phyloP scores from a whole-genome alignment of 2,113 vertebrate species.

The Triplophysa siluroides region DNA sequence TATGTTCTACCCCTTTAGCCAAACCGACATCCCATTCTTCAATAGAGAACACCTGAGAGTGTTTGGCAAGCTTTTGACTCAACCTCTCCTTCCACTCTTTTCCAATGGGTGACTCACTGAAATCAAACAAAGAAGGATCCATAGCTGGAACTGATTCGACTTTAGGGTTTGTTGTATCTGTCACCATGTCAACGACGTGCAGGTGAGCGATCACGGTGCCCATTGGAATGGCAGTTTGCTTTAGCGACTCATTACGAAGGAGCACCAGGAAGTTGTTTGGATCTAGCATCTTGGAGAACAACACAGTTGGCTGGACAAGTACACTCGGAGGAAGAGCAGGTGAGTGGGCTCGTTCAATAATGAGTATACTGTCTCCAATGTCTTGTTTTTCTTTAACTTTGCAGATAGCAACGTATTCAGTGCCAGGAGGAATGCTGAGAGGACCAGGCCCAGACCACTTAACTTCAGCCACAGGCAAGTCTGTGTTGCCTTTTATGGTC shows the following conservation, averaged over 20 bases:
- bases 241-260: constrained; percentile 39
- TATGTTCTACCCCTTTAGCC: neutral
- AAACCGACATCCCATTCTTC: constrained; percentile 10
- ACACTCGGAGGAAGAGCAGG: constrained; percentile 10
- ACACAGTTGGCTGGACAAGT: constrained; percentile 12
- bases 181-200: constrained; percentile 2
- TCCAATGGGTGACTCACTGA: neutral
- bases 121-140: constrained; percentile 8
- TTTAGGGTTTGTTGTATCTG: neutral
- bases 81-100: constrained; percentile 12
- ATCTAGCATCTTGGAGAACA: constrained; percentile 31
- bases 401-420: neutral
- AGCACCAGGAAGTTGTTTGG: constrained; percentile 34
- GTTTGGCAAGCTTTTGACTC: neutral
- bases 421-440: constrained; percentile 1
- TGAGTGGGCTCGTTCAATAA: neutral
- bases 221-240: constrained; percentile 27
- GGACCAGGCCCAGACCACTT: constrained; percentile 2
- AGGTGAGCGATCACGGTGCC: constrained; percentile 37
- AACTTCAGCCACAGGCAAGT: constrained; percentile 6
- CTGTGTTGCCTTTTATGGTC: neutral
- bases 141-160: neutral
- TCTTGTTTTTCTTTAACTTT: constrained; percentile 1
- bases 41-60: neutral
- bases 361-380: neutral